Evolutionary conservation across 2,113 vertebrate genomes (phyloP).

Genomic region (Castor canadensis): DNA sequence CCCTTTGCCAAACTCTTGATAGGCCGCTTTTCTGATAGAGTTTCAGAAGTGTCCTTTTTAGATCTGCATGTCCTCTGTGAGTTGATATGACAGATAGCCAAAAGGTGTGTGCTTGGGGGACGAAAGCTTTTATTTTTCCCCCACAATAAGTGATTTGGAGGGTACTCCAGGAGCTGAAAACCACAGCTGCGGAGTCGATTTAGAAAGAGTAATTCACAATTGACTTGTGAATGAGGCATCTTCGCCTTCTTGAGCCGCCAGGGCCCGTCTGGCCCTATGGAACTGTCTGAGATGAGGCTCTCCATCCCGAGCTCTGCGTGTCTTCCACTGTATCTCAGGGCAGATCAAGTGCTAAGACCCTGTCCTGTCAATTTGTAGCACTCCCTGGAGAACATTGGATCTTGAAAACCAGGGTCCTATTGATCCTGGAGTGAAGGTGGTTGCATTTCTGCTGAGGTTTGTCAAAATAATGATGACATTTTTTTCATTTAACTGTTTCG

Average conservation of each 20-base stretch:
- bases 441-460: conserved; percentile 51
- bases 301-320: conserved; percentile 9
- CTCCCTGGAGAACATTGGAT: conserved; percentile 50
- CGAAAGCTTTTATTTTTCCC: background rate
- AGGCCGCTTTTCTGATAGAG: conserved; percentile 48
- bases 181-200: conserved; percentile 32
- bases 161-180: conserved; percentile 30
- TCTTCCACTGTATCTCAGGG: conserved; percentile 43
- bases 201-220: conserved; percentile 55
- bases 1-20: conserved; percentile 52
- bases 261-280: background rate
- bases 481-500: conserved; percentile 45
- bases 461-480: conserved; percentile 46
- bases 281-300: conserved; percentile 34
- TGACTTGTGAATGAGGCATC: conserved; percentile 39
- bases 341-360: conserved; percentile 49
- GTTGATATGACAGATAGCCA: conserved; percentile 40
- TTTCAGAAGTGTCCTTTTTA: conserved; percentile 53
- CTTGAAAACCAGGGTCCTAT: conserved; percentile 42
- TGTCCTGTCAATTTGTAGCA: conserved; percentile 43
- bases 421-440: conserved; percentile 52
- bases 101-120: conserved; percentile 52
- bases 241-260: conserved; percentile 13
- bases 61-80: conserved; percentile 60
- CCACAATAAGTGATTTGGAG: conserved; percentile 27